Evolutionary conservation across 2,113 vertebrate species (phyloP).

Genomic region (Pristiophorus japonicus): DNA sequence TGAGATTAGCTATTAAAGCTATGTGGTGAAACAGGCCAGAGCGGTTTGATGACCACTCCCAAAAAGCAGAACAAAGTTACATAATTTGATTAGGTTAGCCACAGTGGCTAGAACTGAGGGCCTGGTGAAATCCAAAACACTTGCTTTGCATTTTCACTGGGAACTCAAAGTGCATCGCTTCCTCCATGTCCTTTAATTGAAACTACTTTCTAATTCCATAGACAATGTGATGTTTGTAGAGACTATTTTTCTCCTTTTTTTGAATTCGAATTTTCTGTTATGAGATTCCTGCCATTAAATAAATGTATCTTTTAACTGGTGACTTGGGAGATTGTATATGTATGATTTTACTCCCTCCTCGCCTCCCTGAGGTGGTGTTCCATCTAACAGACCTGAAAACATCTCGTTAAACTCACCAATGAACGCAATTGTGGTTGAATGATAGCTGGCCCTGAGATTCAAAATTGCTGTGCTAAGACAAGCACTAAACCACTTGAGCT

Average conservation of each 20-base stretch:
- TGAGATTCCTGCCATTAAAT: neutral
- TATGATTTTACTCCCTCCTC: neutral
- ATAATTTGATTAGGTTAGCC: neutral
- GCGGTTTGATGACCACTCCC: neutral
- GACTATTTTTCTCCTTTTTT: neutral
- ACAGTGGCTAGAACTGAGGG: neutral
- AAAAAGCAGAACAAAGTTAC: neutral
- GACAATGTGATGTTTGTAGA: neutral
- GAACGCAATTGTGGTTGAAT: neutral
- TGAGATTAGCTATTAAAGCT: neutral
- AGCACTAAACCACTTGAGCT: neutral
- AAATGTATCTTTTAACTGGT: neutral
- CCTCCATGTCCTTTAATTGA: neutral
- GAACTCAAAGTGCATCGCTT: neutral
- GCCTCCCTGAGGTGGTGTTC: neutral
- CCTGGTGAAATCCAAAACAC: neutral
- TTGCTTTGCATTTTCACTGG: neutral
- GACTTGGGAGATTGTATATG: neutral
- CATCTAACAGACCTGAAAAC: conserved; percentile 14
- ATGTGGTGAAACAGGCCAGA: neutral
- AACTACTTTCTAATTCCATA: neutral
- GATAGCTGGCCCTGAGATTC: neutral
- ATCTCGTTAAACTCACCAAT: neutral
- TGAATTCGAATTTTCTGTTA: neutral
- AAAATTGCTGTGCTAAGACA: neutral